Conservation (phyloP, 23 tunicate species). For the Corella eumyota region DNA sequence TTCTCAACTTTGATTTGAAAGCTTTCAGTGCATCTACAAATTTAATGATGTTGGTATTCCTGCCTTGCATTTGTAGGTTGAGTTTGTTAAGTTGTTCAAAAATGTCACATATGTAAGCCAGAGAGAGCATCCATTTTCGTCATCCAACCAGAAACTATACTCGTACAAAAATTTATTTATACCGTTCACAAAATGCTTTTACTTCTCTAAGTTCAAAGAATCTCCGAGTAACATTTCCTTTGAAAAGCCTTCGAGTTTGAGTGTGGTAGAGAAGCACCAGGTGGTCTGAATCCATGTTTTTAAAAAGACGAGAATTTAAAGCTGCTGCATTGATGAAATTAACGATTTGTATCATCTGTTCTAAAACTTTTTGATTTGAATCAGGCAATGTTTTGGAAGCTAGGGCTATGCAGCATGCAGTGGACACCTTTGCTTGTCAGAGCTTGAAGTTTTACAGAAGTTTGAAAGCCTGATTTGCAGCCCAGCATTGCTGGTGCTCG, state of each 20-base stretch:
- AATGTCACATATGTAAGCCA: constrained; percentile 54
- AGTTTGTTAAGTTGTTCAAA: constrained; percentile 59
- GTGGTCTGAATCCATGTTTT: constrained; percentile 48
- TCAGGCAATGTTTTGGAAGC: constrained; percentile 72
- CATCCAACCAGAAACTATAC: constrained; percentile 26
- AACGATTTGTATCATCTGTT: constrained; percentile 36
- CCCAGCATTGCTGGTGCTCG: constrained; percentile 64
- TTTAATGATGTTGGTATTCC: constrained; percentile 31
- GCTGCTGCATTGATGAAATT: constrained; percentile 27
- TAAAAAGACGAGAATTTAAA: constrained; percentile 29
- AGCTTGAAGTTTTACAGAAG: constrained; percentile 30
- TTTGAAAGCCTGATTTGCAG: constrained; percentile 48
- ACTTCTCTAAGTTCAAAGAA: constrained; percentile 35
- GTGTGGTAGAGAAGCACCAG: constrained; percentile 38
- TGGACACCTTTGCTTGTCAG: constrained; percentile 36
- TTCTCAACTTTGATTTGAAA: constrained; percentile 42
- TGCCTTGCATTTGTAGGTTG: constrained; percentile 41
- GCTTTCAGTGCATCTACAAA: constrained; percentile 31
- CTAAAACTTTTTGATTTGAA: constrained; percentile 34
- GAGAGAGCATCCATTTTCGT: constrained; percentile 45
- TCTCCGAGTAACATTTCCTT: constrained; percentile 54
- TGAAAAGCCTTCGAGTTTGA: constrained; percentile 44
- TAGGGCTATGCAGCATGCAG: constrained; percentile 59
- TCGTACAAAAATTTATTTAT: constrained; percentile 8
- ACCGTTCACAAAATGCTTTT: constrained; percentile 28